Evolutionary conservation across 2,797 vertebrate species (phyloP).

Genomic region (Aselliscus stoliczkanus): DNA sequence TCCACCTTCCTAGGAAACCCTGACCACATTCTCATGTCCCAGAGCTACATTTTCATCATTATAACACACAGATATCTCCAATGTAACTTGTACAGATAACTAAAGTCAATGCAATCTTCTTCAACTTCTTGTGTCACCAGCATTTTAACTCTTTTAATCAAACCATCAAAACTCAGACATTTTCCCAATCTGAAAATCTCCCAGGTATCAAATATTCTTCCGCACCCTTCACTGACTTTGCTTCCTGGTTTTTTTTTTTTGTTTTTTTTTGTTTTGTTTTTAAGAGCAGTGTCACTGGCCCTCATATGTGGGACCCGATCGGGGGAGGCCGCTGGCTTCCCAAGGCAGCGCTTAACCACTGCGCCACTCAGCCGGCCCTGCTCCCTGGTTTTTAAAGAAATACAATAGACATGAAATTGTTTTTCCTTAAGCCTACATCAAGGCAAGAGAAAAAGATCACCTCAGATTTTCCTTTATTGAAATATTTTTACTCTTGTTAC

Average conservation of each 20-base stretch:
- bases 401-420: not conserved
- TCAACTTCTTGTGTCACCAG: not conserved
- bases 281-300: too few relatives aligned
- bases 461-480: not conserved
- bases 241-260: not conserved
- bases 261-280: too few relatives aligned
- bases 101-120: not conserved
- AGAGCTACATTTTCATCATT: not conserved
- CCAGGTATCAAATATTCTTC: not conserved
- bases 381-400: not conserved
- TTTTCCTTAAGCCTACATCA: not conserved
- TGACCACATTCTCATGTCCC: not conserved
- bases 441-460: not conserved
- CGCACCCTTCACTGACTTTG: not conserved
- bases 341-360: too few relatives aligned
- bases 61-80: not conserved
- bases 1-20: not conserved
- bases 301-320: too few relatives aligned
- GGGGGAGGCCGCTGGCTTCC: too few relatives aligned
- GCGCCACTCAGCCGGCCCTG: too few relatives aligned
- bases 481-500: not conserved
- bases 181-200: not conserved
- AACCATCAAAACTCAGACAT: not conserved
- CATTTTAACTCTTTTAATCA: not conserved
- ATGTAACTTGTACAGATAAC: not conserved